Base-by-base conservation (phyloP, 1,140 invertebrate genomes). In the Solenopsis fugax region DNA sequence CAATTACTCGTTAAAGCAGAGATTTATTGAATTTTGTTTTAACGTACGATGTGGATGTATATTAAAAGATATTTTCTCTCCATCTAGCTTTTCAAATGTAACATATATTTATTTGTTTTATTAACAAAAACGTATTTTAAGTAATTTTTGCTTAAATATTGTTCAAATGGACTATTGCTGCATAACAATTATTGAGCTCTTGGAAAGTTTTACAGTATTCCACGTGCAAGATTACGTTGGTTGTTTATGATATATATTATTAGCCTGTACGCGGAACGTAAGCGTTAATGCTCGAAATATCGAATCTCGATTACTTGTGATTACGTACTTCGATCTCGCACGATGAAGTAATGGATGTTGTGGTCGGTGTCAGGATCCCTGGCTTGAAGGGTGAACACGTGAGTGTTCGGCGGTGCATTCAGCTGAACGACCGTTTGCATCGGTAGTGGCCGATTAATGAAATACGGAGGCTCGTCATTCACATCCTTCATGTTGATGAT, bases 381-480 rank as follows among this genome's bases (percentile, higher is more conserved):
- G n/a, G 98, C 98, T 95, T 99, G 98, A 5, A 99, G 96, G 4
- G 98, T 99, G 93, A 99, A 99, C 0, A 99, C 98, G n/a, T 98
- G 98, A 0, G 98, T 99, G 94, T 99, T 99, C 37, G 98, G 98
- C 5, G 98, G 98, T 18, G 98, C 98, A 93, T 99, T 99, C 21
- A 99, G 96, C 93, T 99, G 98, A 0, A 99, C 98, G 73, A 99
- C 98, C 5, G 98, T 98, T 95, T 99, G 98, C 98, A 99, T 99
- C n/a, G 98, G 98, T 85, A 99, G 95, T 0, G 98, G 98, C 4
- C 98, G 96, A 95, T 99, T 99, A 96, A 99, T 98, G 96, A 99
- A 99, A 95, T 99, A 99, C 1, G 98, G 98, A 1, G 98, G 97
- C 95, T 99, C 98, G 94, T 99, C 98, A 94, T 99, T 99, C n/a